Evolutionary conservation across 2,113 vertebrate genomes (phyloP), one percentile per base, ranked within the genome.

Genomic region (Psammodynastes pulverulentus): DNA sequence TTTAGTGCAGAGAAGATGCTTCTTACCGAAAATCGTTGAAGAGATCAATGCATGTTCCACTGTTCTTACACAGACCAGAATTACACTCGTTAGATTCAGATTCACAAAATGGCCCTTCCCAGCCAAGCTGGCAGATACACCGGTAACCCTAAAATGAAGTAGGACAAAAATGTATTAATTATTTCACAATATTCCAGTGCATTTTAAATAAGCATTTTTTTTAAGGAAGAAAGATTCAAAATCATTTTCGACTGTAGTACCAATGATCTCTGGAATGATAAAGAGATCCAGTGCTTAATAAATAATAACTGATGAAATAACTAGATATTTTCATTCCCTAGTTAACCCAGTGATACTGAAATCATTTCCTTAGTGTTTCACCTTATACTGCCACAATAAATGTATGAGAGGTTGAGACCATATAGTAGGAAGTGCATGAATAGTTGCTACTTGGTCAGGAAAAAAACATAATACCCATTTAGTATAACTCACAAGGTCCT

Each of bases 71-170:
- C 88, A 98, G 98, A 43, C 97, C 96, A 62, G 97, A 98, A 84
- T 96, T 95, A 84, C 98, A 98, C 94, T 98, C 98, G 94, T 98
- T 97, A 89, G 95, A 97, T 96, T 98, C 97, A 52, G 92, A 95
- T 95, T 98, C 97, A 96, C 97, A 98, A 93, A 98, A 97, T 51
- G 94, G 88, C 92, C 98, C 97, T 97, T 98, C 98, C 98, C 98
- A 98, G 86, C 97, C 98, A 19, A 97, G 95, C 26, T 96, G 93
- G 52, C 93, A 96, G 26, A 91, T 84, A 92, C 94, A 97, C 0
- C 87, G 91, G 29, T 96, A 97, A 52, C 91, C 95, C 96, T 97
- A 93, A 62, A 95, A 95, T 1, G 3, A 21, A 94, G 90, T 62
- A 89, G 56, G 0, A 56, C 91, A 91, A 91, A 51, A 92, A 49